Evolutionary conservation across 1,140 invertebrate genomes (phyloP).

Genomic region (Hesperophylax magnus): DNA sequence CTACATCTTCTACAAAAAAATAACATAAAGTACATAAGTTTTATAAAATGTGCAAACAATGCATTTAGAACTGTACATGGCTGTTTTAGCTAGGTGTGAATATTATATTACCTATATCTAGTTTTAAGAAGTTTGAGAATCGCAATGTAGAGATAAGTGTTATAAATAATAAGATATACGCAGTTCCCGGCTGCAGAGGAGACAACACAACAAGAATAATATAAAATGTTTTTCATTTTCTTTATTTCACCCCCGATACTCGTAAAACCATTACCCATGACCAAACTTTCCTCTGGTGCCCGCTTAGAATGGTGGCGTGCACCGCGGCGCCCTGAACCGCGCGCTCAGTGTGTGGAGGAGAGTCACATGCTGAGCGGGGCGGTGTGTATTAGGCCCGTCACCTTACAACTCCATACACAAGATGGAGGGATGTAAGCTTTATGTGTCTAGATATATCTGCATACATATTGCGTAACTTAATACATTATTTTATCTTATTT

Average conservation of each 20-base stretch:
- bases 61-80: too few species aligned
- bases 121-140: constrained; percentile 40
- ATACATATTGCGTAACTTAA: constrained; percentile 10
- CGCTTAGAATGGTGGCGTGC: constrained; percentile 51
- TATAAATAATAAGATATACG: constrained; percentile 58
- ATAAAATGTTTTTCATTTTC: constrained; percentile 87
- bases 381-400: constrained; percentile 46
- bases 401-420: constrained; percentile 27
- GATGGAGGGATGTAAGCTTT: constrained; percentile 12
- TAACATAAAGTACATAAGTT: too few species aligned
- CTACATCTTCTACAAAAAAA: too few species aligned
- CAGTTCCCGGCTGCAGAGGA: constrained; percentile 46
- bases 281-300: constrained; percentile 77
- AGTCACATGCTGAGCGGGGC: constrained; percentile 49
- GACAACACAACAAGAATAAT: constrained; percentile 70
- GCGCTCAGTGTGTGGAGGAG: background rate
- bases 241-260: constrained; percentile 86
- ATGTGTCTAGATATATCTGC: constrained; percentile 23
- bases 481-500: constrained; percentile 37
- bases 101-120: too few species aligned
- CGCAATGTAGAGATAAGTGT: constrained; percentile 53
- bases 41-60: too few species aligned
- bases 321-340: background rate
- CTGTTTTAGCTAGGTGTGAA: too few species aligned
- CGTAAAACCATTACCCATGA: constrained; percentile 88